Evolutionary conservation across 2,888 invertebrate species (phyloP), one percentile per base, ranked within the genome.

Genomic region (Ormia ochracea): DNA sequence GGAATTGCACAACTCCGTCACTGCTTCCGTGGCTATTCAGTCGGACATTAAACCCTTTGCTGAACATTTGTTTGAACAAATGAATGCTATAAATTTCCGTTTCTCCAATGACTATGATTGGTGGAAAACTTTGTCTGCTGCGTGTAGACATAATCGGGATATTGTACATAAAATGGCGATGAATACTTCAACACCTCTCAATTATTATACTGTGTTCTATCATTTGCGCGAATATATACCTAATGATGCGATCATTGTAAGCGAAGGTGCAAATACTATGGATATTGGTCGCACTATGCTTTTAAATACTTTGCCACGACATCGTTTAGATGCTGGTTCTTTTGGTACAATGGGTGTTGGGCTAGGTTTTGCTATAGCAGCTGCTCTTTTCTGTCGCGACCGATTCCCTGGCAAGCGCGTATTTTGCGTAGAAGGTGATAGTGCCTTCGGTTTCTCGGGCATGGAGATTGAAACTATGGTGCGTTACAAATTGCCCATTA

Each of bases 211-310:
- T 0, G 97, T 96, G 3, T 96, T 98, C 88, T 94, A 95, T 88
- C 93, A 95, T 82, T 92, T 98, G 56, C 94, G 95, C 85, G 92
- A 93, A 52, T 89, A 91, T 69, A 92, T 96, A 74, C 96, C 96
- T 0, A 91, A 92, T 86, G 95, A 98, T 90, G 93, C 94, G 4
- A 93, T 98, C 14, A 96, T 99, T 78, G 96, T 98, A 28, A 98
- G 97, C 87, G 98, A 99, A 90, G 99, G 98, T 21, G 98, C 98
- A 36, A 98, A 98, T 89, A 99, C 98, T 0, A 99, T 99, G 99
- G 98, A 99, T 87, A 98, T 98, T 86, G 98, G 98, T 0, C 92
- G 98, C 52, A 94, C 96, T 0, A 93, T 98, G 90, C 90, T 98
- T 38, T 91, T 94, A n/a, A 97, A 98, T 88, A 92, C 92, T 83